Conservation (phyloP, 2,888 invertebrate species). For the Lasioglossum lativentre region DNA sequence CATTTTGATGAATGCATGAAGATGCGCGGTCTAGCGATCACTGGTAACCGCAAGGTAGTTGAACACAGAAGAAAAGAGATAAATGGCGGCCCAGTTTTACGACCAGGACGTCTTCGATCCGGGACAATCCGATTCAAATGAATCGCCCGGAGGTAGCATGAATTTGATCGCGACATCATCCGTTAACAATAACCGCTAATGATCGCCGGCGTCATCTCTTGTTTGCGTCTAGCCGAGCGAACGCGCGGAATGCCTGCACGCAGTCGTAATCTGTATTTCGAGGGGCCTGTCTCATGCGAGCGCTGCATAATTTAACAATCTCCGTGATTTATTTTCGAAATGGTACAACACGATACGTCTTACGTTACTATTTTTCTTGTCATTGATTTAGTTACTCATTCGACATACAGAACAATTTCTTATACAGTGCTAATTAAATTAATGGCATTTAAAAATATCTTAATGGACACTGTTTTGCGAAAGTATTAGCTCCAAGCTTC, state of each 20-base stretch:
- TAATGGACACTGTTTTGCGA: too few relatives aligned
- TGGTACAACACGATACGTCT: neutral
- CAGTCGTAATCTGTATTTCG: constrained; percentile 54
- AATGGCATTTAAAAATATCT: too few relatives aligned
- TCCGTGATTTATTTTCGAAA: neutral
- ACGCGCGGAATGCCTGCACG: constrained; percentile 24
- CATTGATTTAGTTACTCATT: neutral
- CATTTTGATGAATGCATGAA: constrained; percentile 1
- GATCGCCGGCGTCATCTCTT: constrained; percentile 28
- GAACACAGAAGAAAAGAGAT: neutral
- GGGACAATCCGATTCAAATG: neutral
- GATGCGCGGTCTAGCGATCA: neutral
- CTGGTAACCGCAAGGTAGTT: neutral
- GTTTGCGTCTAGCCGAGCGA: constrained; percentile 27
- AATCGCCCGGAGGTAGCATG: neutral
- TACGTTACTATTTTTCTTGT: neutral
- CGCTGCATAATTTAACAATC: neutral
- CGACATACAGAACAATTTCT: neutral
- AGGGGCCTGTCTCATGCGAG: neutral
- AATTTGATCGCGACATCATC: neutral
- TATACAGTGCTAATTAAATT: neutral
- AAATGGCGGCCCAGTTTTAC: neutral
- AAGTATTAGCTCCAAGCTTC: too few relatives aligned
- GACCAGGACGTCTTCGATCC: neutral
- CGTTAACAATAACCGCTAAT: constrained; percentile 18